Percentiles rank a stretch among this genome's conserved stretches.
Conservation (phyloP, 1,140 invertebrate species). For the Scylla paramamosain region DNA sequence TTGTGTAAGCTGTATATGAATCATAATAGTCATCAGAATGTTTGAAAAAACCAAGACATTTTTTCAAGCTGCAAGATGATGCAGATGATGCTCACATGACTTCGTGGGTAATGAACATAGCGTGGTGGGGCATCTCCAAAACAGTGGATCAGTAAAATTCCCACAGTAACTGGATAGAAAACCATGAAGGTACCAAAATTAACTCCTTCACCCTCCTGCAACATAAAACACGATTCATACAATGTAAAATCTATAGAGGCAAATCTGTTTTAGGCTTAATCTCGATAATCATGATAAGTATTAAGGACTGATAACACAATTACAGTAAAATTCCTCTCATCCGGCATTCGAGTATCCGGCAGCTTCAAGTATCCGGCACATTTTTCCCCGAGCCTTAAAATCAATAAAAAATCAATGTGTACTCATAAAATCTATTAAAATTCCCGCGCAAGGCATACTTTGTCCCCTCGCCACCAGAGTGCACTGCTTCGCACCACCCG, state of each 20-base stretch:
- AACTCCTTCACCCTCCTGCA: conserved; percentile 79
- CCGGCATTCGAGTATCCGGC: too few species aligned
- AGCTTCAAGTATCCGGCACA: too few species aligned
- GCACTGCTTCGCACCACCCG: too few species aligned
- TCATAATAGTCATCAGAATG: neutral
- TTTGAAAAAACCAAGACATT: neutral
- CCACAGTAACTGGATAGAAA: conserved; percentile 87
- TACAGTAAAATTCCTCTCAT: too few species aligned
- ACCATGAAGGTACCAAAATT: conserved; percentile 89
- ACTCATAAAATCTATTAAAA: too few species aligned
- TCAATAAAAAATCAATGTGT: too few species aligned
- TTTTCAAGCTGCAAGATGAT: neutral
- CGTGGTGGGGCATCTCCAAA: conserved; percentile 88
- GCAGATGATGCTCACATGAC: conserved; percentile 83
- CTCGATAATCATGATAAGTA: neutral
- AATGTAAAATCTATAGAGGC: neutral
- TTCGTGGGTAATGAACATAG: conserved; percentile 85
- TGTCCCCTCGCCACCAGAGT: too few species aligned
- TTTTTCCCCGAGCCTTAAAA: too few species aligned
- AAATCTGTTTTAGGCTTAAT: neutral
- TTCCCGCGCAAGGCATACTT: too few species aligned
- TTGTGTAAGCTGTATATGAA: neutral
- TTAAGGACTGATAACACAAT: neutral
- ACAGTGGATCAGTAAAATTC: conserved; percentile 90
- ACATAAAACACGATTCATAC: neutral